Base-by-base conservation (phyloP, 2,888 invertebrate genomes). In the Hyposoter didymator region DNA sequence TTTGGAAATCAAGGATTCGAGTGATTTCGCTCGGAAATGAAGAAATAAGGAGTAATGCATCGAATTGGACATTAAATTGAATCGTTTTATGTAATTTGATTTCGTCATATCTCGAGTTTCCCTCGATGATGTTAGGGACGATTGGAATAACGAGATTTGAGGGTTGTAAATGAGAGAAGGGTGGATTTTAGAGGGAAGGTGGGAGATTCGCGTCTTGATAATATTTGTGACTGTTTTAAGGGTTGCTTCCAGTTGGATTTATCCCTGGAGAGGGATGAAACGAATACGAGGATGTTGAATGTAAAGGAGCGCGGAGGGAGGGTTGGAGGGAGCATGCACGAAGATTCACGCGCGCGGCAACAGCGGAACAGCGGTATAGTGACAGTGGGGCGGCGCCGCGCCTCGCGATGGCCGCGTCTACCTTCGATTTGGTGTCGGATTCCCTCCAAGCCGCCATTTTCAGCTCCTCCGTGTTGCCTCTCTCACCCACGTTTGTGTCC, bases 381-480 rank as follows among this genome's bases (percentile, higher is more conserved):
- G 91, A 92, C 91, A 91, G 91, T 91, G 93, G 92, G 92, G 93
- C 93, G 93, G 91, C 91, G 91, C 91, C 91, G 91, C 90, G 91
- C 89, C 90, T 92, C 90, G 93, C 93, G 92, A 94, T 94, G 94
- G 94, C 85, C 83, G 85, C 94, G 93, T 93, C 94, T 93, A 91
- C 93, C 85, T 94, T 94, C 94, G 94, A 94, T 93, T 93, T 91
- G 92, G 93, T 92, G 93, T 94, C 93, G 89, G 88, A 90, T 94
- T 90, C 93, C 90, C 89, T 88, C 90, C 89, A 89, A 83, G 91
- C 91, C 93, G 93, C 93, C 93, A 93, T 94, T 93, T 93, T 93
- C 91, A 90, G 90, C 90, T 92, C 92, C 90, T 90, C 91, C 90
- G 90, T 89, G 55, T 55, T 85, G 82, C 82, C 79, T 87, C 87